phyloP scores from a whole-genome alignment of 1,140 invertebrate species.

The Bombus superbus region DNA sequence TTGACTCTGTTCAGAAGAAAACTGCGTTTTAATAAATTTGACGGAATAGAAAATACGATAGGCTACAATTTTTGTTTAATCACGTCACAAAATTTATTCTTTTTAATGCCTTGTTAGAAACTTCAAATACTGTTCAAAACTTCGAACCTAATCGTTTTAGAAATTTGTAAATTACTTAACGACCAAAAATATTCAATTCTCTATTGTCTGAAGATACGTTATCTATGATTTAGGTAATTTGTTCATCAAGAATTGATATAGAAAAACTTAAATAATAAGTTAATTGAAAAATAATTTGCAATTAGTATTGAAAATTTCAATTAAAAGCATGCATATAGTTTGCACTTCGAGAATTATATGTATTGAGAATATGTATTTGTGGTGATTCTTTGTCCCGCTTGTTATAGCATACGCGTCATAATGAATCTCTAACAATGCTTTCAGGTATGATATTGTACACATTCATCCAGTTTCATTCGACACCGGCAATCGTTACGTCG shows the following conservation, averaged over 20 bases:
- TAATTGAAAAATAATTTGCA: not conserved
- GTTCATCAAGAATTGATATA: no score
- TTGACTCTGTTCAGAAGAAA: not conserved
- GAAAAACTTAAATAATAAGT: no score
- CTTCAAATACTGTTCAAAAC: no score
- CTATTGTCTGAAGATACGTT: not conserved
- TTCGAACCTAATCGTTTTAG: no score
- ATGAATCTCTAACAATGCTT: not conserved
- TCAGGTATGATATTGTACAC: conserved; percentile 95
- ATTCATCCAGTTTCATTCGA: conserved; percentile 95
- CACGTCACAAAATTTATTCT: no score
- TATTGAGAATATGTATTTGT: not conserved
- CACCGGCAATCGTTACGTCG: conserved; percentile 94
- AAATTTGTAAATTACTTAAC: not conserved
- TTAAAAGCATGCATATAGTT: no score
- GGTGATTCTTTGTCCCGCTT: not conserved
- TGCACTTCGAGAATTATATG: not conserved
- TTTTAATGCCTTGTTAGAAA: no score
- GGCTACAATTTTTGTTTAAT: no score
- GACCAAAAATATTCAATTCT: not conserved
- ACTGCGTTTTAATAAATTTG: not conserved
- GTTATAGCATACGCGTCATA: not conserved
- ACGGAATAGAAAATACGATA: not conserved
- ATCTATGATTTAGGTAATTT: not conserved
- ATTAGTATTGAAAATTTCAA: no score